Evolutionary conservation across 1,140 invertebrate species (phyloP).

Genomic region (Belonocnema kinseyi): DNA sequence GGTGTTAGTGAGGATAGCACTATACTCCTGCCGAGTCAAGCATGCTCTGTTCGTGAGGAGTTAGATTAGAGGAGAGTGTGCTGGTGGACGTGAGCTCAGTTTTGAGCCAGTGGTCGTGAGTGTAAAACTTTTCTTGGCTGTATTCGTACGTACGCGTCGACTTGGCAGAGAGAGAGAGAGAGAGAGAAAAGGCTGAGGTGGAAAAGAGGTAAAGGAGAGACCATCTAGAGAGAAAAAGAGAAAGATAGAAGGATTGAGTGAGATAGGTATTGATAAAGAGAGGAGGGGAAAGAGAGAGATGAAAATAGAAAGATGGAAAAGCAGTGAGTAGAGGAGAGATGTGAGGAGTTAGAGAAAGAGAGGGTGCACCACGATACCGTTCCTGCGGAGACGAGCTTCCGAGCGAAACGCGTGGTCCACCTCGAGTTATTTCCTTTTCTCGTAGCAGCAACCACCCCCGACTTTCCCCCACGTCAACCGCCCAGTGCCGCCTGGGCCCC

Average conservation of each 20-base stretch:
- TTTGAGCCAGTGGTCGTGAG: slow-evolving; percentile 64
- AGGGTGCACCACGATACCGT: slow-evolving; percentile 63
- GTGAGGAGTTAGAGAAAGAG: slow-evolving; percentile 12
- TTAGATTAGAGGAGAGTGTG: slow-evolving; percentile 69
- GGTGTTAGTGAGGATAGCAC: slow-evolving; percentile 63
- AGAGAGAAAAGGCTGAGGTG: neutral
- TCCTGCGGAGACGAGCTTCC: slow-evolving; percentile 67
- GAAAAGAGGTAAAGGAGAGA: neutral
- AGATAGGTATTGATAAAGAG: slow-evolving; percentile 31
- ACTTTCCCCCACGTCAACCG: slow-evolving; percentile 49
- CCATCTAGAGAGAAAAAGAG: neutral
- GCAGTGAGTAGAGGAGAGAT: slow-evolving; percentile 41
- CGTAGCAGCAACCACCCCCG: slow-evolving; percentile 43
- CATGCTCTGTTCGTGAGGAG: slow-evolving; percentile 64
- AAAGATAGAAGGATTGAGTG: slow-evolving; percentile 26
- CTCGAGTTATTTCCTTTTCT: slow-evolving; percentile 70
- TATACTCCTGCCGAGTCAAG: slow-evolving; percentile 44
- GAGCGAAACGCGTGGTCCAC: slow-evolving; percentile 69
- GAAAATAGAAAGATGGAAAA: slow-evolving; percentile 38
- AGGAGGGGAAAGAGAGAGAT: slow-evolving; percentile 33
- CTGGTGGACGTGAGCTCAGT: slow-evolving; percentile 48
- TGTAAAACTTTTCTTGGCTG: slow-evolving; percentile 74
- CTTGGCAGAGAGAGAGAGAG: slow-evolving; percentile 48
- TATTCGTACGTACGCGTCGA: slow-evolving; percentile 70
- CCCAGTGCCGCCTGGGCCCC: slow-evolving; percentile 62